Conservation (phyloP, 1,140 invertebrate species). For the Zaprionus nigranus region DNA sequence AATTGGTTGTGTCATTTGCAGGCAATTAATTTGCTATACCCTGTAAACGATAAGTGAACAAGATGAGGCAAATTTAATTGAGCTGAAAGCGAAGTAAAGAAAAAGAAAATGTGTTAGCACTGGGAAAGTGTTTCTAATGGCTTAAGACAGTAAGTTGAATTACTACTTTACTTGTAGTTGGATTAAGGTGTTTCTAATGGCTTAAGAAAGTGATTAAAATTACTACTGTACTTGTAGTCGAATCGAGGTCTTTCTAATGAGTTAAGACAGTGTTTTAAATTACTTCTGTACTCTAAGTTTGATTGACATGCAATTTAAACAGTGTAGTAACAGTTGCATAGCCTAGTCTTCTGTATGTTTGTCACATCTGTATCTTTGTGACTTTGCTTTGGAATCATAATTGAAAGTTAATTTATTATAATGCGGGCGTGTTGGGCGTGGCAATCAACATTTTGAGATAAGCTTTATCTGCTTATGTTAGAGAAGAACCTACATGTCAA, state of each 20-base stretch:
- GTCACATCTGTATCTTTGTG: not conserved
- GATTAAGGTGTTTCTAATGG: not conserved
- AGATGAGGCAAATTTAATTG: conserved; percentile 1
- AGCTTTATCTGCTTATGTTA: not conserved
- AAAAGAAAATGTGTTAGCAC: too few species aligned
- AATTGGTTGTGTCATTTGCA: conserved; percentile 69
- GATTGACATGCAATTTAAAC: not conserved
- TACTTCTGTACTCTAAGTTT: too few species aligned
- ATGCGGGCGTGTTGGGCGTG: too few species aligned
- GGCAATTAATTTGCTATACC: conserved; percentile 37
- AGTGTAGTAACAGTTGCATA: not conserved
- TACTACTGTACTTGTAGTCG: too few species aligned
- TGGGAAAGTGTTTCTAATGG: not conserved
- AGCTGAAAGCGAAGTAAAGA: not conserved
- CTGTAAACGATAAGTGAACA: not conserved
- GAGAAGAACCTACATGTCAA: not conserved
- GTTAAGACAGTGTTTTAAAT: not conserved
- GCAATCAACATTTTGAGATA: not conserved
- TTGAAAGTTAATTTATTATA: not conserved
- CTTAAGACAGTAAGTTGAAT: not conserved
- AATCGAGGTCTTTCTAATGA: not conserved
- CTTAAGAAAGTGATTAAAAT: not conserved
- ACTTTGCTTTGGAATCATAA: not conserved
- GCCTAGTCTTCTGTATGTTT: not conserved
- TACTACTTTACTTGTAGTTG: too few species aligned